Base-by-base conservation (phyloP, 2,113 vertebrate genomes). In the Thamnaconus septentrionalis region DNA sequence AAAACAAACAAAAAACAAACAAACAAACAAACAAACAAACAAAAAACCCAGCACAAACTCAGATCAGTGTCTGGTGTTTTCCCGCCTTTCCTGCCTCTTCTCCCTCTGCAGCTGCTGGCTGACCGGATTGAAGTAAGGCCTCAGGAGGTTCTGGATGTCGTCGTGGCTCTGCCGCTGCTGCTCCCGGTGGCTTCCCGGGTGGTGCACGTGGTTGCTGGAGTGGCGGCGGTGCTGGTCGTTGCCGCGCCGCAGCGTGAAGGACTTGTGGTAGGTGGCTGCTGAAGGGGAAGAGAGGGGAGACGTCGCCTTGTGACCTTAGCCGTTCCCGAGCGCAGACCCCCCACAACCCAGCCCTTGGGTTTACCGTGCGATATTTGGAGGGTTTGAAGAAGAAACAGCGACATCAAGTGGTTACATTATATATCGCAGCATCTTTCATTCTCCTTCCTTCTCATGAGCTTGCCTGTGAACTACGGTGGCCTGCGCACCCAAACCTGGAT, bases 241-340 rank as follows among this genome's bases (percentile, higher is more conserved):
- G 75, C 90, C 91, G 76, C 85, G 93, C 89, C 88, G 93, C 66
- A 92, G 90, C 73, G 88, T 76, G 18, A 92, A 89, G 64, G 94
- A 92, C 88, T 91, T 92, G 91, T 96, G 94, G 91, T 93, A 97
- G 61, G 91, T 91, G 47, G 94, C 95, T 3, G 96, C 96, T 98
- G 89, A 67, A 84, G 85, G 72, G 61, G 74, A 8, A 3, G 8
- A 81, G n/a, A 6, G 45, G 45, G 45, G 2, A 10, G 5, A 9
- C 10, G 48, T n/a, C 8, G n/a, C 48, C 2, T 2, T n/a, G 11
- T n/a, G n/a, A 11, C 48, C 47, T 48, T 31, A 1, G 18, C 18
- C 18, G 18, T 31, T 31, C 18, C 18, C 2, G 18, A 31, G 18
- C 18, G 18, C 18, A 31, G 18, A 31, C 18, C 18, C 18, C 18